These are phyloP conservation scores for Centropus bengalensis DNA, from an alignment of 2,113 vertebrate genomes.

Conservation along the genomic window DNA sequence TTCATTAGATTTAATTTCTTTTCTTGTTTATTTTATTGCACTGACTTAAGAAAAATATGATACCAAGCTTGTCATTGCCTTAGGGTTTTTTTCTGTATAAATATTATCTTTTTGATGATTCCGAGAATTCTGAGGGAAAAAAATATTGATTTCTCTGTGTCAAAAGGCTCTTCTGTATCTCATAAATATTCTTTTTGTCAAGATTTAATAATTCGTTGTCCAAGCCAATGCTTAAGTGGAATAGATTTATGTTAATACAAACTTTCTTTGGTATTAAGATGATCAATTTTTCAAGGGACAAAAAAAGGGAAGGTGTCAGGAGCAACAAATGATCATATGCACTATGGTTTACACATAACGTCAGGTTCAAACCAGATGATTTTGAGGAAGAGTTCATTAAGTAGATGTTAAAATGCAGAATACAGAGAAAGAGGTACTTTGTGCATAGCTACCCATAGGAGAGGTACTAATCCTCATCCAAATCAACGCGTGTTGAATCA, in stretches of 20 bases:
- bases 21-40: conserved; percentile 48
- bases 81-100: neutral
- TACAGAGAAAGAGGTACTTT: neutral
- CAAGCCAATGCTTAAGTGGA: conserved; percentile 52
- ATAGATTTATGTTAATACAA: conserved; percentile 69
- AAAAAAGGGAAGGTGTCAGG: conserved; percentile 18
- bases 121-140: conserved; percentile 35
- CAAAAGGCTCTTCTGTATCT: conserved; percentile 53
- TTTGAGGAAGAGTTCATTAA: neutral
- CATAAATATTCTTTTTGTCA: conserved; percentile 70
- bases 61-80: neutral
- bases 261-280: conserved; percentile 51
- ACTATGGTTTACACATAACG: neutral
- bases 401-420: neutral
- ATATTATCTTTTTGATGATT: conserved; percentile 42
- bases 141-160: conserved; percentile 35
- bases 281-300: conserved; percentile 42
- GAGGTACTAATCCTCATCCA: neutral
- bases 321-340: conserved; percentile 25
- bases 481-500: neutral
- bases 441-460: neutral
- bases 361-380: neutral
- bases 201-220: conserved; percentile 51
- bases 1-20: conserved; percentile 52
- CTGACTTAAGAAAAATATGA: neutral